Conservation (phyloP, 2,888 invertebrate species). For the Heliconius erato region DNA sequence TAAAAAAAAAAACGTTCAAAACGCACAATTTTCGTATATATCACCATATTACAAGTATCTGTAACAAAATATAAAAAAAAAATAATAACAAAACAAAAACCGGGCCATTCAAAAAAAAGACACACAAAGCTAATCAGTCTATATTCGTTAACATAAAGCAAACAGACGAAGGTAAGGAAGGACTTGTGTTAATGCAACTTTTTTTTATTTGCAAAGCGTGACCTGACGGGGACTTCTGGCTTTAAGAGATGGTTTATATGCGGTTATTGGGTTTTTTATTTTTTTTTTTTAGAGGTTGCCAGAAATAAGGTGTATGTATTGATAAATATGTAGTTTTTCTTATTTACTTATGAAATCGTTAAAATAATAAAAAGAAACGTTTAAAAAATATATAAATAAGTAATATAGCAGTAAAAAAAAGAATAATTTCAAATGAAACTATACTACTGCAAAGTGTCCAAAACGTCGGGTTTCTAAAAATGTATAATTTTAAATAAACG, state of each 20-base stretch:
- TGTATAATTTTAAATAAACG: too few species aligned
- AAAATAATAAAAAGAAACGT: too few species aligned
- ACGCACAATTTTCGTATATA: neutral
- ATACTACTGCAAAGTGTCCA: too few species aligned
- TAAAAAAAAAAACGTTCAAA: too few species aligned
- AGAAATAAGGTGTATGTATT: too few species aligned
- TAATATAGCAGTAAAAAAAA: too few species aligned
- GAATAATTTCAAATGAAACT: too few species aligned
- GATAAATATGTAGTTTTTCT: neutral
- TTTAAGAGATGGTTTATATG: conserved; percentile 58
- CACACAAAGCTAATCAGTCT: conserved; percentile 54
- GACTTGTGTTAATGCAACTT: conserved; percentile 62
- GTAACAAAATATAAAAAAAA: neutral
- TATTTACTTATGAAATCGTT: too few species aligned
- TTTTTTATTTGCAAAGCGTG: conserved; percentile 66
- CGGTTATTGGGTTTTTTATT: neutral
- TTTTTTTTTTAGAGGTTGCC: neutral
- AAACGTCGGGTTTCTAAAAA: too few species aligned
- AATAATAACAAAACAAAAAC: conserved; percentile 37
- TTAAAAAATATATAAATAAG: too few species aligned
- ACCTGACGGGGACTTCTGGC: conserved; percentile 66
- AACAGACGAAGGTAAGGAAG: conserved; percentile 57
- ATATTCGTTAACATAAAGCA: conserved; percentile 55
- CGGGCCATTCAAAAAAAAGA: conserved; percentile 52
- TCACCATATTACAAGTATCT: neutral